phyloP scores from a whole-genome alignment of 2,888 invertebrate genomes.

The Beris chalybata region DNA sequence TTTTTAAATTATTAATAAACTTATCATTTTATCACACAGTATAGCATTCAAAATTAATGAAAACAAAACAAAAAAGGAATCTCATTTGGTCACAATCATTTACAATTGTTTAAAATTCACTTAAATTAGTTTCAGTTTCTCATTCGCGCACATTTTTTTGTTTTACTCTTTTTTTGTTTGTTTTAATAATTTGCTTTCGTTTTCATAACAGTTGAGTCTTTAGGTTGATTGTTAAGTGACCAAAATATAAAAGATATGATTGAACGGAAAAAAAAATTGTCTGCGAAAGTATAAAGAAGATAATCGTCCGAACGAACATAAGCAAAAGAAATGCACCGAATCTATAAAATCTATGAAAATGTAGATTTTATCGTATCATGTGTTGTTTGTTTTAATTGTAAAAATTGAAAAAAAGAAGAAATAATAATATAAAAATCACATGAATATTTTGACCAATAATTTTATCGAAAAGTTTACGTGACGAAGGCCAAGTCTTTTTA shows the following conservation, averaged over 20 bases:
- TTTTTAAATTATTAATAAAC: background rate
- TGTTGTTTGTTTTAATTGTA: too few relatives aligned
- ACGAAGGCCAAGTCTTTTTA: conserved; percentile 24
- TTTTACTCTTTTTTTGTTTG: conserved; percentile 3
- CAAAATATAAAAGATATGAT: too few relatives aligned
- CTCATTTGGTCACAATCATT: conserved; percentile 25
- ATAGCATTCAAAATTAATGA: conserved; percentile 11
- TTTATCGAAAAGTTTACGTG: conserved; percentile 8
- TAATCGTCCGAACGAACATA: too few relatives aligned
- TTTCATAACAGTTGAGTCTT: conserved; percentile 22
- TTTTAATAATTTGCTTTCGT: conserved; percentile 22
- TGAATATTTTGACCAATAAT: too few relatives aligned
- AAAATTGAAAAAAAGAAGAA: too few relatives aligned
- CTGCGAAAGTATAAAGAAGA: too few relatives aligned
- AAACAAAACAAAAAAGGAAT: conserved; percentile 29
- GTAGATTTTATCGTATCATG: too few relatives aligned
- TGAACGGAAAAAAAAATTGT: too few relatives aligned
- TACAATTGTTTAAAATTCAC: conserved; percentile 20
- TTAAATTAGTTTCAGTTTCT: conserved; percentile 13
- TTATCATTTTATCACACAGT: conserved; percentile 23
- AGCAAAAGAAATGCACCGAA: too few relatives aligned
- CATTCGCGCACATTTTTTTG: conserved; percentile 10
- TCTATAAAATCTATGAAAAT: too few relatives aligned
- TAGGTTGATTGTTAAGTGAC: background rate
- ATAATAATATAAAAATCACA: too few relatives aligned